Percentiles rank a stretch among this genome's conserved stretches.
phyloP scores from a whole-genome alignment of 2,797 vertebrate species.

The Gambusia yucatana region DNA sequence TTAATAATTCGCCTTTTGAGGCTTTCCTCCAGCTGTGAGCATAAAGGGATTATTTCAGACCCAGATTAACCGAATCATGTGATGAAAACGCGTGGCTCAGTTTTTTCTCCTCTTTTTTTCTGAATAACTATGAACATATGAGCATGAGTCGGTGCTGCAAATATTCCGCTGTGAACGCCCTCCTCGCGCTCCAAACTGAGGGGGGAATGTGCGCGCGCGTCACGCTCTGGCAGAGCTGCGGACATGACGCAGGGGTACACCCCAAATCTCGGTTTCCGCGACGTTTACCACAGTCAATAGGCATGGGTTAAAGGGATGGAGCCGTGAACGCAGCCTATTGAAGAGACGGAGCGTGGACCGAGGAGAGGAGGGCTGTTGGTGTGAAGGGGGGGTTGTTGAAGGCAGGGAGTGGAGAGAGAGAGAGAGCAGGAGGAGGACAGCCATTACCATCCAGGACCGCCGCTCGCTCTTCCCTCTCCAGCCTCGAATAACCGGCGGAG shows the following conservation, averaged over 20 bases:
- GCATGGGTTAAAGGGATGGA: constrained; percentile 56
- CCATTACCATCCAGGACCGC: constrained; percentile 73
- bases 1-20: background rate
- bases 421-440: constrained; percentile 52
- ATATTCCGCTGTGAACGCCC: constrained; percentile 51
- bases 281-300: constrained; percentile 43
- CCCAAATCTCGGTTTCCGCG: constrained; percentile 52
- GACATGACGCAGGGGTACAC: constrained; percentile 54
- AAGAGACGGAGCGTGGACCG: constrained; percentile 36
- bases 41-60: constrained; percentile 38
- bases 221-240: constrained; percentile 40
- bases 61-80: constrained; percentile 50
- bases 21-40: constrained; percentile 52
- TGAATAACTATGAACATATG: constrained; percentile 18
- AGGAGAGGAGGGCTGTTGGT: constrained; percentile 42
- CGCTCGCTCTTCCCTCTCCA: constrained; percentile 27
- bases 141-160: constrained; percentile 32
- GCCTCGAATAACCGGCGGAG: constrained; percentile 20
- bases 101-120: background rate
- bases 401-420: constrained; percentile 27
- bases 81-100: constrained; percentile 36
- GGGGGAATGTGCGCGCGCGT: constrained; percentile 20
- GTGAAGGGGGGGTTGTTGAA: constrained; percentile 42
- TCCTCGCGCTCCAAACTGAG: constrained; percentile 6
- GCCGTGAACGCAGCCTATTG: constrained; percentile 44